These are phyloP conservation scores for Byasa hedistus DNA, from an alignment of 2,888 invertebrate species.

Conservation along the genomic window DNA sequence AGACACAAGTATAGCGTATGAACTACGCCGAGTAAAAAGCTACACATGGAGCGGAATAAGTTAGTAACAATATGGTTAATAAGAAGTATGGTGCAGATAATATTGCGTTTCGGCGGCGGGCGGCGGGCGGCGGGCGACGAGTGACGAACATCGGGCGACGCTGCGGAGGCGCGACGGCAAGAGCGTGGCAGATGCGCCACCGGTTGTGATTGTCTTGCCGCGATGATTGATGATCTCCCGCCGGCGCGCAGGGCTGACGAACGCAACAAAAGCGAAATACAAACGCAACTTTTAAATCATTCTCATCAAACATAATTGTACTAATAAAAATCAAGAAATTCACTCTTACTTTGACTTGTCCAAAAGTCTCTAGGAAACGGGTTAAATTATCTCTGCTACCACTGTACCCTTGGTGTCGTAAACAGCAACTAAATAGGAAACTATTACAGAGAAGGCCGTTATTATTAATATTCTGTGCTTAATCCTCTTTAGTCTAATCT, in stretches of 20 bases:
- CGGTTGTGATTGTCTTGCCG: conserved; percentile 80
- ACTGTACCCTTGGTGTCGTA: too few relatives aligned
- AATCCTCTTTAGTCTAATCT: too few relatives aligned
- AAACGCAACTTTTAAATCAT: background rate
- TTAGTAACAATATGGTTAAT: conserved; percentile 22
- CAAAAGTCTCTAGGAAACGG: too few relatives aligned
- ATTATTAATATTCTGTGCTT: too few relatives aligned
- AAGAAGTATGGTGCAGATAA: conserved; percentile 22
- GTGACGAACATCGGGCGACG: conserved; percentile 29
- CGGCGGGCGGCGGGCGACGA: conserved; percentile 5
- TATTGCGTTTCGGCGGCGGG: conserved; percentile 21
- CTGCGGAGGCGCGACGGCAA: conserved; percentile 34
- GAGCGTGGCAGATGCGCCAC: conserved; percentile 75
- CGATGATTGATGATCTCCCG: conserved; percentile 78
- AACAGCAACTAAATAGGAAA: too few relatives aligned
- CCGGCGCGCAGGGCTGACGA: conserved; percentile 63
- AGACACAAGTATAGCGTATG: background rate
- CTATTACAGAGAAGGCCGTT: too few relatives aligned
- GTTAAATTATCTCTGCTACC: too few relatives aligned
- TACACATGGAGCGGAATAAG: conserved; percentile 9
- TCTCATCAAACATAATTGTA: too few relatives aligned
- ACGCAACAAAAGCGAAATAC: background rate
- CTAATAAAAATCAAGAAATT: too few relatives aligned
- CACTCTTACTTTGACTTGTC: too few relatives aligned
- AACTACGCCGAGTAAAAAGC: background rate